A percentile compares a stretch with the other conserved stretches of the same genome.
Conservation (phyloP, 1,140 invertebrate genomes). For the Melanaphis sacchari region DNA sequence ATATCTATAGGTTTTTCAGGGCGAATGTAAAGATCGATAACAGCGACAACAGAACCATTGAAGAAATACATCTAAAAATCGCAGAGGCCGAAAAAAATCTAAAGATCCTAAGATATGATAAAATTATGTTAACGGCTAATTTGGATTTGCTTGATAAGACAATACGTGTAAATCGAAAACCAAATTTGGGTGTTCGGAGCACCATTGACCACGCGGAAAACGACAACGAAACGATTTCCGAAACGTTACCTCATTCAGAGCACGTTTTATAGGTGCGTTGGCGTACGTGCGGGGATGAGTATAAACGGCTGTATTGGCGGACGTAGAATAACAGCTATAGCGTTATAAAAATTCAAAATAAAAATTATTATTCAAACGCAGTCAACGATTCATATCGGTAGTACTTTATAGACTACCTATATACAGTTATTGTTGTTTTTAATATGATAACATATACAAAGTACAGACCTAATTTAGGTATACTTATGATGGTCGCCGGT, state of each 20-base stretch:
- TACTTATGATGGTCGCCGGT: not conserved
- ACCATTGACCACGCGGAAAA: not conserved
- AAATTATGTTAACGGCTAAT: not conserved
- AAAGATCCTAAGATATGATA: not conserved
- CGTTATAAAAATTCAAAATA: not conserved
- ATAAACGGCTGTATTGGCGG: not conserved
- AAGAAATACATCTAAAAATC: not conserved
- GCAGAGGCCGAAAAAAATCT: not conserved
- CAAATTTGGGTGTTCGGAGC: not conserved
- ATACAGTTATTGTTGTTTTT: conserved; percentile 16
- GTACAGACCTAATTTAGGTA: not conserved
- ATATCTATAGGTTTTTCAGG: not conserved
- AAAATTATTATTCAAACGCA: not conserved
- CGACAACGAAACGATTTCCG: not conserved
- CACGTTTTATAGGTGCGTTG: not conserved
- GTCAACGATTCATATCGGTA: not conserved
- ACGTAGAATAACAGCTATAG: not conserved
- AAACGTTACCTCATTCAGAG: not conserved
- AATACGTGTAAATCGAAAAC: not conserved
- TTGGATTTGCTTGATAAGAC: not conserved
- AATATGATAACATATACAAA: not conserved
- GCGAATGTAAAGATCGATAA: not conserved
- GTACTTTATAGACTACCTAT: not conserved
- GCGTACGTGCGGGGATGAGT: not conserved
- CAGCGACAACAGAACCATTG: not conserved